Evolutionary conservation across 2,113 vertebrate genomes (phyloP).

Genomic region (Tympanuchus pallidicinctus): DNA sequence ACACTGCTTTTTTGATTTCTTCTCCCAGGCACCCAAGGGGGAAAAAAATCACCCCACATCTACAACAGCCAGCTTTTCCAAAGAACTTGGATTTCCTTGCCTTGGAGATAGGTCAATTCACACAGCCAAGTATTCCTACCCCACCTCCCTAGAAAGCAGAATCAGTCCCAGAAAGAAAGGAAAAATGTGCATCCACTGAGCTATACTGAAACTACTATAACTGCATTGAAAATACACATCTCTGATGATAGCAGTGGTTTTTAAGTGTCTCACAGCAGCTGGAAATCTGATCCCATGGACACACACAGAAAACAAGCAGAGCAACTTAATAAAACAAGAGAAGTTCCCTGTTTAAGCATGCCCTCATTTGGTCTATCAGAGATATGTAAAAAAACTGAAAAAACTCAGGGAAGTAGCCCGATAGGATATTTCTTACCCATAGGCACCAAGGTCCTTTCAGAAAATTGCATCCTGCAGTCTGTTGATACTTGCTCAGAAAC

Average conservation of each 20-base stretch:
- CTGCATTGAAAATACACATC: neutral
- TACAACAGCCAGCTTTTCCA: neutral
- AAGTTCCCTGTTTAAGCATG: neutral
- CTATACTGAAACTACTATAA: conserved; percentile 25
- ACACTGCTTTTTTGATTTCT: conserved; percentile 23
- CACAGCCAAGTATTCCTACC: neutral
- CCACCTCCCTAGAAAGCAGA: neutral
- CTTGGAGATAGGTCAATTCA: neutral
- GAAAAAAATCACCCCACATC: conserved; percentile 34
- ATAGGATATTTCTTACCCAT: conserved; percentile 66
- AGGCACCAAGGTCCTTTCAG: conserved; percentile 35
- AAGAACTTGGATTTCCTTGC: neutral
- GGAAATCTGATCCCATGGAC: neutral
- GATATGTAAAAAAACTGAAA: neutral
- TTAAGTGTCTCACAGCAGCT: neutral
- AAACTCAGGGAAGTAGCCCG: neutral
- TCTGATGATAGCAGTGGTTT: neutral
- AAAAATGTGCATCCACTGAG: neutral
- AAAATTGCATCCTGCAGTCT: conserved; percentile 17
- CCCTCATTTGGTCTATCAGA: neutral
- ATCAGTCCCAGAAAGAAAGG: neutral
- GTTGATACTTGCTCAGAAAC: conserved; percentile 57
- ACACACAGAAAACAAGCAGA: neutral
- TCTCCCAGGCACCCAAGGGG: conserved; percentile 4
- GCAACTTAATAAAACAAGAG: neutral